Percentiles rank a stretch among this genome's conserved stretches.
Evolutionary conservation across 2,113 vertebrate genomes (phyloP).

Genomic region (Blennius ocellaris): DNA sequence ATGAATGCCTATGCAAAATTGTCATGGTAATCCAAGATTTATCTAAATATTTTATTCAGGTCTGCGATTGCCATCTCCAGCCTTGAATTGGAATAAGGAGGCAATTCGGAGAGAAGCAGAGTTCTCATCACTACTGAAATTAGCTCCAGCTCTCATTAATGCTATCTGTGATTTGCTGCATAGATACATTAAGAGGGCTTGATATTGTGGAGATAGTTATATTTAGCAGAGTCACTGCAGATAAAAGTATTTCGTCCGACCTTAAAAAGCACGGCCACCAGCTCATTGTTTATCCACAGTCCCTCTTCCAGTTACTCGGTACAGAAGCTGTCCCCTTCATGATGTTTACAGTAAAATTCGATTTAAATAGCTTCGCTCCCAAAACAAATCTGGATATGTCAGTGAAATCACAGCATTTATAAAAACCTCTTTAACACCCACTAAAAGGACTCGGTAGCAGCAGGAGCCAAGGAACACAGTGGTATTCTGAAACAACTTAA

Average conservation of each 20-base stretch:
- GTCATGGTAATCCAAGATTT: neutral
- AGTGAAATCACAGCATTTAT: conserved; percentile 7
- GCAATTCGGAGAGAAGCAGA: neutral
- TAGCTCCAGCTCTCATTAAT: conserved; percentile 6
- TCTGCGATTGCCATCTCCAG: neutral
- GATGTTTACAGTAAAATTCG: neutral
- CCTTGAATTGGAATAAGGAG: neutral
- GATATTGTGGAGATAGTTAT: neutral
- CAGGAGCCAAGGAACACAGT: conserved; percentile 5
- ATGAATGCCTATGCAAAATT: neutral
- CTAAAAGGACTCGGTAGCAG: conserved; percentile 7
- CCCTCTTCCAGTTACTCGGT: too few relatives aligned
- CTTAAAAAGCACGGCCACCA: too few relatives aligned
- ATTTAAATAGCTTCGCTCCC: neutral
- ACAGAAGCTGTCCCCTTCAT: neutral
- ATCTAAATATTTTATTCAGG: neutral
- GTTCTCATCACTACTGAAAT: neutral
- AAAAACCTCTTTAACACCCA: conserved; percentile 14
- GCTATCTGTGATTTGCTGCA: neutral
- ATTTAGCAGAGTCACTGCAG: neutral
- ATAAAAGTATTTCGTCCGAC: neutral
- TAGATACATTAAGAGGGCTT: neutral
- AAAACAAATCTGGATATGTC: neutral
- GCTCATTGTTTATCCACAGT: too few relatives aligned
- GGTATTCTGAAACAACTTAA: conserved; percentile 24